A percentile compares a stretch with the other conserved stretches of the same genome.
phyloP scores from a whole-genome alignment of 2,113 vertebrate species.

The Charadrius vociferus region DNA sequence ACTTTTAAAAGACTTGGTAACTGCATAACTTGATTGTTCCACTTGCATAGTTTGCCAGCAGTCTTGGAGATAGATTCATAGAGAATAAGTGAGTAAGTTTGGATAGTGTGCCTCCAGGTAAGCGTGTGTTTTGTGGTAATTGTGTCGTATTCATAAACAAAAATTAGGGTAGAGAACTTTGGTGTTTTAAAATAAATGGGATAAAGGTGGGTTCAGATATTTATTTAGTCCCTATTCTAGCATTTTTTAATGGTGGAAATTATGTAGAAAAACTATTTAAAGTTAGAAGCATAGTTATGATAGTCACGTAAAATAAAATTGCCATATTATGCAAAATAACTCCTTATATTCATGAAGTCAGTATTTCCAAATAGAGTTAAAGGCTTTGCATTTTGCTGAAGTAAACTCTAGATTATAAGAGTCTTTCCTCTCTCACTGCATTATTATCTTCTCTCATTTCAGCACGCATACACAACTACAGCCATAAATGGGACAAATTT shows the following conservation, averaged over 20 bases:
- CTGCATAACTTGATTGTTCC: background rate
- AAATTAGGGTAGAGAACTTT: background rate
- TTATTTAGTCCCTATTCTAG: background rate
- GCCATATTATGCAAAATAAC: background rate
- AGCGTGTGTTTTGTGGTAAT: background rate
- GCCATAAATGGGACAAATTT: slow-evolving; percentile 81
- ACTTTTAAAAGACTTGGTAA: background rate
- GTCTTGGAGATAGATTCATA: background rate
- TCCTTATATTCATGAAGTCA: background rate
- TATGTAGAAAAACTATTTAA: background rate
- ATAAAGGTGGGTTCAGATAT: background rate
- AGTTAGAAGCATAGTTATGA: background rate
- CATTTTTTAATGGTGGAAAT: background rate
- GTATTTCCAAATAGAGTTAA: background rate
- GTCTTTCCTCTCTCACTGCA: background rate
- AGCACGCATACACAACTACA: slow-evolving; percentile 76
- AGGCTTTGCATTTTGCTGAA: background rate
- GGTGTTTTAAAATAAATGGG: background rate
- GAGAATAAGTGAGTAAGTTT: background rate
- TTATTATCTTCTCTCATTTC: slow-evolving; percentile 41
- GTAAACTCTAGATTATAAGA: background rate
- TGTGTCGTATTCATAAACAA: background rate
- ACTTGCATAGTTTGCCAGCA: background rate
- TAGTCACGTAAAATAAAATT: background rate
- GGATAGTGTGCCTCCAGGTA: background rate